Conservation (phyloP, 2,888 invertebrate genomes). For the Sinhomidia bicolor region DNA sequence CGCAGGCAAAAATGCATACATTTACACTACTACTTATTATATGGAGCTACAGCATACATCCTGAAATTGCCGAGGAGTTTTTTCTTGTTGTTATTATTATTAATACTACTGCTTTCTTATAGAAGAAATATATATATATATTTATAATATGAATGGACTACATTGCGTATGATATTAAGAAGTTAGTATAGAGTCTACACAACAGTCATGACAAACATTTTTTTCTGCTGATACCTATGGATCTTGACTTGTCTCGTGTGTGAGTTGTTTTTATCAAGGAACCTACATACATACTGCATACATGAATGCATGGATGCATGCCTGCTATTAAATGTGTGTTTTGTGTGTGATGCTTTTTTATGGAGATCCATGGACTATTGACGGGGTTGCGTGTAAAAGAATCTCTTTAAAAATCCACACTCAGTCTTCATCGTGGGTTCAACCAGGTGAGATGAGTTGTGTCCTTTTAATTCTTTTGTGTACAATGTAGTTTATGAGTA, state of each 20-base stretch:
- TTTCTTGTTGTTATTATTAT: no score
- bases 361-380: slow-evolving; percentile 29
- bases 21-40: no score
- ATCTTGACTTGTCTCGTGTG: slow-evolving; percentile 59
- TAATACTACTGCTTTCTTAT: no score
- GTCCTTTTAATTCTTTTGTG: slow-evolving; percentile 56
- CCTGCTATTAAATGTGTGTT: not conserved
- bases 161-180: no score
- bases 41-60: not conserved
- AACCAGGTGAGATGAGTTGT: slow-evolving; percentile 68
- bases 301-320: not conserved
- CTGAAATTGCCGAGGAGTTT: no score
- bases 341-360: slow-evolving; percentile 51
- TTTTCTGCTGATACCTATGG: slow-evolving; percentile 30
- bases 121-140: not conserved
- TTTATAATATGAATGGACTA: not conserved
- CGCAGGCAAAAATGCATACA: no score
- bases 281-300: not conserved
- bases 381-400: slow-evolving; percentile 15
- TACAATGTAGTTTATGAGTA: not conserved
- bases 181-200: not conserved
- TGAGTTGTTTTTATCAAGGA: slow-evolving; percentile 37
- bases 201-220: slow-evolving; percentile 10
- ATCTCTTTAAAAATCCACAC: slow-evolving; percentile 39
- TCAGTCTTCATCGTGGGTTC: slow-evolving; percentile 72